Conservation (phyloP, 2,797 vertebrate genomes). For the Enteromius radiatus region DNA sequence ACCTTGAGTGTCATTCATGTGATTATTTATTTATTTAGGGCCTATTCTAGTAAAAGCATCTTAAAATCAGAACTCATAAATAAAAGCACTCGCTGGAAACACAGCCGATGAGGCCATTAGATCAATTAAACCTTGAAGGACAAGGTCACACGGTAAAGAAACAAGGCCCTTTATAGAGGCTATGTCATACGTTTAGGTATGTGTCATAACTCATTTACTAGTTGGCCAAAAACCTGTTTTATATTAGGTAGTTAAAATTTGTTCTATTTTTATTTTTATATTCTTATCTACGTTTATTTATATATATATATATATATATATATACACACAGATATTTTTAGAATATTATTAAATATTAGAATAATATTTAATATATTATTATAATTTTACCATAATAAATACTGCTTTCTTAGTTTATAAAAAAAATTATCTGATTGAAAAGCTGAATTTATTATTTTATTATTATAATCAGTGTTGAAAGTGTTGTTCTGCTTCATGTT, state of each 20-base stretch:
- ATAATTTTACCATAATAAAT: too few relatives aligned
- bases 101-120: neutral
- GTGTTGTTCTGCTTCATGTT: neutral
- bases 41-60: slow-evolving; percentile 25
- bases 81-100: neutral
- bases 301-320: too few relatives aligned
- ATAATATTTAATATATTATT: too few relatives aligned
- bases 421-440: too few relatives aligned
- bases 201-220: neutral
- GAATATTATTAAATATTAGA: too few relatives aligned
- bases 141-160: slow-evolving; percentile 12
- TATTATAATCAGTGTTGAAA: neutral
- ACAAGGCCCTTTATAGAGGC: neutral
- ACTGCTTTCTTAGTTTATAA: too few relatives aligned
- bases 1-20: slow-evolving; percentile 26
- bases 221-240: neutral
- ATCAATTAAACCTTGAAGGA: slow-evolving; percentile 2
- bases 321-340: too few relatives aligned
- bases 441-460: too few relatives aligned
- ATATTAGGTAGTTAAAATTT: neutral
- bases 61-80: slow-evolving; percentile 18
- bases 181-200: neutral
- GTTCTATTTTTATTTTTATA: too few relatives aligned
- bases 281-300: too few relatives aligned
- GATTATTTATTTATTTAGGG: slow-evolving; percentile 35